Percentiles rank a stretch among this genome's conserved stretches.
Evolutionary conservation across 2,888 invertebrate genomes (phyloP).

Genomic region (Galerucella pusilla): DNA sequence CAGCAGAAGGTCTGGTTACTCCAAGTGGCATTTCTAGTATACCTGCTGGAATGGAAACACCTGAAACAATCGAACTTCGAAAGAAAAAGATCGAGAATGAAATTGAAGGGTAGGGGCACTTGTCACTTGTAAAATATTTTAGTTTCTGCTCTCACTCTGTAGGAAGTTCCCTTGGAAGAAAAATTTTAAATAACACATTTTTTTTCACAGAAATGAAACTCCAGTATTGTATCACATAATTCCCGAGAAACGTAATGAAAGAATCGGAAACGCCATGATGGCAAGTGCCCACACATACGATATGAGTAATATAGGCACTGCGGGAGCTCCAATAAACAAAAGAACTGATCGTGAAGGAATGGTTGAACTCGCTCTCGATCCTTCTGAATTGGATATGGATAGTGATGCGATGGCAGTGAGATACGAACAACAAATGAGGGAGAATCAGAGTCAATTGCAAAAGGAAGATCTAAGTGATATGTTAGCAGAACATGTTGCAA

Average conservation of each 20-base stretch:
- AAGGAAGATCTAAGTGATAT: slow-evolving; percentile 98
- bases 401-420: slow-evolving; percentile 95
- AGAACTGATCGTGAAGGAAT: slow-evolving; percentile 67
- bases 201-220: slow-evolving; percentile 79
- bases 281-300: slow-evolving; percentile 99
- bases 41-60: slow-evolving; percentile 97
- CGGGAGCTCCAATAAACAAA: slow-evolving; percentile 62
- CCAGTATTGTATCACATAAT: slow-evolving; percentile 95
- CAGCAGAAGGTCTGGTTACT: slow-evolving; percentile 93
- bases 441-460: slow-evolving; percentile 87
- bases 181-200: neutral
- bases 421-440: slow-evolving; percentile 95
- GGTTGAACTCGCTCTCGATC: slow-evolving; percentile 96
- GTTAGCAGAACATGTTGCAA: slow-evolving; percentile 97
- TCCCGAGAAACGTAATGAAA: slow-evolving; percentile 92
- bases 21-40: slow-evolving; percentile 92
- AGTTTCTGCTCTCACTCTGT: neutral
- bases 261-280: slow-evolving; percentile 95
- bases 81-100: slow-evolving; percentile 97
- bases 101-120: slow-evolving; percentile 82
- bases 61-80: slow-evolving; percentile 96
- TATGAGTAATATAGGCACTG: slow-evolving; percentile 74
- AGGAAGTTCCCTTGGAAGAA: neutral
- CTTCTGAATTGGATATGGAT: slow-evolving; percentile 96
- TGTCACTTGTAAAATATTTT: neutral